These are phyloP conservation scores for Erebia ligea DNA, from an alignment of 2,888 invertebrate species.

Conservation along the genomic window DNA sequence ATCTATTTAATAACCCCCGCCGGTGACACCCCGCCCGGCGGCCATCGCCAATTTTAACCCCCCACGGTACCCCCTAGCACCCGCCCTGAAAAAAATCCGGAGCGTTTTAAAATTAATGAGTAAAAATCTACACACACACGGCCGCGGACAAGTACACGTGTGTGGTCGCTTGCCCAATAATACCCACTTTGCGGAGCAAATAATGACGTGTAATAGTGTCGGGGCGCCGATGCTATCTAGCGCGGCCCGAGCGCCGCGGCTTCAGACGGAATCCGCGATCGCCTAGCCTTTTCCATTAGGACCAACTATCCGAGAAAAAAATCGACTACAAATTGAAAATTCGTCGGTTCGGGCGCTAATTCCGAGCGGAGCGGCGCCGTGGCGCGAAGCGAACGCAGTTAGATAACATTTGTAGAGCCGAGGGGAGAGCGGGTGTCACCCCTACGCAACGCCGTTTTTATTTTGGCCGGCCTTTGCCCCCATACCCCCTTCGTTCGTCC, in stretches of 20 bases:
- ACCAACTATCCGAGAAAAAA: conserved; percentile 76
- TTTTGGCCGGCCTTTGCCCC: conserved; percentile 82
- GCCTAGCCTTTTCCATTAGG: conserved; percentile 68
- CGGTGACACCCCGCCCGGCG: conserved; percentile 83
- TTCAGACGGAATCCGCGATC: conserved; percentile 57
- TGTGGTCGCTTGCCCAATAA: conserved; percentile 71
- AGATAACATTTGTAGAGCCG: conserved; percentile 82
- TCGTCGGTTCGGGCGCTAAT: conserved; percentile 74
- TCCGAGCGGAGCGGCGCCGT: conserved; percentile 73
- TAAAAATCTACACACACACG: conserved; percentile 83
- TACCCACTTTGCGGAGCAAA: conserved; percentile 61
- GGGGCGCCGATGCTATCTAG: conserved; percentile 44
- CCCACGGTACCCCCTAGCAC: conserved; percentile 74
- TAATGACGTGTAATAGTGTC: conserved; percentile 50
- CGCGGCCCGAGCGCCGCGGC: conserved; percentile 37
- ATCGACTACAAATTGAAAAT: conserved; percentile 79
- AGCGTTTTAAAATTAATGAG: conserved; percentile 85
- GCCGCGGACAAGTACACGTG: conserved; percentile 70
- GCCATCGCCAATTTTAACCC: conserved; percentile 82
- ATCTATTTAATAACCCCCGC: conserved; percentile 84
- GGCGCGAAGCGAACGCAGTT: conserved; percentile 79
- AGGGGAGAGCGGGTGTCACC: conserved; percentile 69
- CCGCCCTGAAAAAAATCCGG: conserved; percentile 84
- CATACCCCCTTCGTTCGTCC: conserved; percentile 80
- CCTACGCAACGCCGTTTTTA: conserved; percentile 83